Evolutionary conservation across 2,797 vertebrate genomes (phyloP).

Genomic region (Pseudochirops cupreus): DNA sequence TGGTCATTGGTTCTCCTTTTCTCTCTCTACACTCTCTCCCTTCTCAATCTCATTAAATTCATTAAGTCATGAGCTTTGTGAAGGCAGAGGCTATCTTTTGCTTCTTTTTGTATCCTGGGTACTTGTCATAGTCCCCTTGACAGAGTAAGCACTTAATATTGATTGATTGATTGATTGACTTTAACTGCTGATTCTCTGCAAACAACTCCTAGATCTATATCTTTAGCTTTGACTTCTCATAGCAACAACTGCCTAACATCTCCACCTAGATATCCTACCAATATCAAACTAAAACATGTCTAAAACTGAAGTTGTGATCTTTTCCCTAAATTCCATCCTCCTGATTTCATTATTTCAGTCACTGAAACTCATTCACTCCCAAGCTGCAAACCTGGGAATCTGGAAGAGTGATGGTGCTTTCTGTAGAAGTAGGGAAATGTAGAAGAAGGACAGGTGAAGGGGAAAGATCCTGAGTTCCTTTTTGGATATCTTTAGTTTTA

Average conservation of each 20-base stretch:
- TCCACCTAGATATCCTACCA: background rate
- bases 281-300: background rate
- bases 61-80: background rate
- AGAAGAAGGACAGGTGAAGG: background rate
- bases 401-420: background rate
- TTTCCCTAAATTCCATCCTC: background rate
- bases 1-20: background rate
- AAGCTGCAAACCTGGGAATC: background rate
- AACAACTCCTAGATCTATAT: background rate
- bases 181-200: background rate
- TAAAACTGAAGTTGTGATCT: background rate
- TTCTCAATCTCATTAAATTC: background rate
- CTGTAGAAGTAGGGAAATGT: background rate
- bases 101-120: background rate
- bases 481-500: background rate
- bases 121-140: background rate
- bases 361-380: background rate
- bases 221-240: too few relatives aligned
- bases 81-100: background rate
- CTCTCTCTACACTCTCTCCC: background rate
- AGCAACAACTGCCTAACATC: background rate
- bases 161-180: background rate
- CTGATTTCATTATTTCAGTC: background rate
- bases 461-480: background rate
- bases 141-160: background rate